phyloP scores from a whole-genome alignment of 2,888 invertebrate genomes.

The Liodrosophila aerea region DNA sequence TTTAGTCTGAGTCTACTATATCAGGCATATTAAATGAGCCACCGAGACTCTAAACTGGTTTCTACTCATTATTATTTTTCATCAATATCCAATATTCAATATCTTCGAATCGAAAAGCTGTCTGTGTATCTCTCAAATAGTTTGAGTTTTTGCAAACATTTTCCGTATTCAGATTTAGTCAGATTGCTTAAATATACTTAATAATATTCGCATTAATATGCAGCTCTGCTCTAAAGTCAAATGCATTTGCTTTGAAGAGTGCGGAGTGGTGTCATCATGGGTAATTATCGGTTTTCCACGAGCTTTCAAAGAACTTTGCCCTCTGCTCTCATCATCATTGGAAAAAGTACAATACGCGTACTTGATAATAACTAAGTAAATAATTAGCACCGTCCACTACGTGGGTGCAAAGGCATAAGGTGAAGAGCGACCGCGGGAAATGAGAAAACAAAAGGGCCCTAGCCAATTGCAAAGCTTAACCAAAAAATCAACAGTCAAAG shows the following conservation, averaged over 20 bases:
- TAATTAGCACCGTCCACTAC: slow-evolving; percentile 48
- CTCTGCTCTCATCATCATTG: slow-evolving; percentile 31
- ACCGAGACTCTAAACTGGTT: slow-evolving; percentile 52
- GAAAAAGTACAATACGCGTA: slow-evolving; percentile 9
- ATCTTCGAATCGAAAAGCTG: slow-evolving; percentile 15
- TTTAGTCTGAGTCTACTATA: slow-evolving; percentile 21
- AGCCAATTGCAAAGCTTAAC: slow-evolving; percentile 16
- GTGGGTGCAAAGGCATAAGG: slow-evolving; percentile 54
- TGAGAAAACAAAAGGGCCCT: slow-evolving; percentile 28
- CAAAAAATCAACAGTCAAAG: slow-evolving; percentile 34
- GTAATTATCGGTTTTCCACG: slow-evolving; percentile 39
- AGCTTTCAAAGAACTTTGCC: slow-evolving; percentile 54
- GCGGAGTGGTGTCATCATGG: slow-evolving; percentile 22
- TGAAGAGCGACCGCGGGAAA: background rate
- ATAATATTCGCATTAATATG: slow-evolving; percentile 35
- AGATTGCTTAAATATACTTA: slow-evolving; percentile 16
- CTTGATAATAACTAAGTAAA: slow-evolving; percentile 25
- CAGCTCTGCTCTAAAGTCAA: slow-evolving; percentile 9
- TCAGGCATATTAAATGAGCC: slow-evolving; percentile 43
- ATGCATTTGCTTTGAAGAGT: slow-evolving; percentile 10
- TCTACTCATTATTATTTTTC: slow-evolving; percentile 33
- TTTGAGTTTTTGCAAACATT: slow-evolving; percentile 20
- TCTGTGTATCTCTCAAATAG: background rate
- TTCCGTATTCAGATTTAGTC: slow-evolving; percentile 3
- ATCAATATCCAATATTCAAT: slow-evolving; percentile 33